phyloP scores from a whole-genome alignment of 2,888 invertebrate genomes.

The Julus scandinavius region DNA sequence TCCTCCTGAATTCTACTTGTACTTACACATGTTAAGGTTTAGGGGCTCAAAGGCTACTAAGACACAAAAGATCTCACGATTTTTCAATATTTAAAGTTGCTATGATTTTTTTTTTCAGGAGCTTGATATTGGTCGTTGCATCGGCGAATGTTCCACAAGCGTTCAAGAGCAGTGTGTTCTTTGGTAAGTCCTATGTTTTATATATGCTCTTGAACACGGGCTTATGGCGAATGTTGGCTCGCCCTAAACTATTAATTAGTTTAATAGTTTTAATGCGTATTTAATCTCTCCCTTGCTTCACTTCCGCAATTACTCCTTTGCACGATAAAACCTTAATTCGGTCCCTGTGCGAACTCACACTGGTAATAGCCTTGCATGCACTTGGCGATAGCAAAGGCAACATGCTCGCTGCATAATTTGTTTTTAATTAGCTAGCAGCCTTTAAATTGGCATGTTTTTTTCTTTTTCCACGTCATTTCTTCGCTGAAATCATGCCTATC shows the following conservation, averaged over 20 bases:
- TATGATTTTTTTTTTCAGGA: conserved; percentile 4
- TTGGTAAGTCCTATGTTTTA: conserved; percentile 21
- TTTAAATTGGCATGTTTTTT: background rate
- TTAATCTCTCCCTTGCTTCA: conserved; percentile 39
- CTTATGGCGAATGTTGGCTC: background rate
- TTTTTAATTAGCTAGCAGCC: conserved; percentile 25
- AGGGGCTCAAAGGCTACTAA: no score
- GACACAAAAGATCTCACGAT: no score
- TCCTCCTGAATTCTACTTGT: no score
- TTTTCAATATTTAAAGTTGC: no score
- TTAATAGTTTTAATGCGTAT: conserved; percentile 26
- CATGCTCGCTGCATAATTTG: background rate
- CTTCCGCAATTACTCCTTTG: conserved; percentile 7
- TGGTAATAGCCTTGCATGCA: background rate
- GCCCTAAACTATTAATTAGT: conserved; percentile 1
- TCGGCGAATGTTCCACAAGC: background rate
- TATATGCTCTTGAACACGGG: background rate
- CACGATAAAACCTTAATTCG: conserved; percentile 20
- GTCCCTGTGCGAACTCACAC: background rate
- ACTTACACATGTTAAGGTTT: no score
- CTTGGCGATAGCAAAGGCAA: background rate
- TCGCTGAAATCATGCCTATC: conserved; percentile 20
- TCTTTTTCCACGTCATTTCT: background rate
- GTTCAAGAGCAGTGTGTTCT: conserved; percentile 31
- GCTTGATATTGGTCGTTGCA: conserved; percentile 31